A percentile compares a stretch with the other conserved stretches of the same genome.
phyloP scores from a whole-genome alignment of 2,888 invertebrate genomes.

The Oscheius sp. region DNA sequence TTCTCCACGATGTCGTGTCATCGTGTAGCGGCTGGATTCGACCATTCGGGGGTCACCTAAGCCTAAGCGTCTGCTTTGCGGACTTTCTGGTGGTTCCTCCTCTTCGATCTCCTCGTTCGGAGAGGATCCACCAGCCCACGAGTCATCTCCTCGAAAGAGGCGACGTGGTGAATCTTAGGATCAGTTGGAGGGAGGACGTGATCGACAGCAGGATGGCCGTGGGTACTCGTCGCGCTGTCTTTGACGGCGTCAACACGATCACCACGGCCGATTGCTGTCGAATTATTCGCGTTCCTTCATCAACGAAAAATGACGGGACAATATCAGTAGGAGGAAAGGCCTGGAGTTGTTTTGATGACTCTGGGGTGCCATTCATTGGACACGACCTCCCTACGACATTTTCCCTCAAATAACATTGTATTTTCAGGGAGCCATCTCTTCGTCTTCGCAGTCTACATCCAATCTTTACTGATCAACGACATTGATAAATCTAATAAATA shows the following conservation, averaged over 20 bases:
- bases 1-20: conserved; percentile 8
- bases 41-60: conserved; percentile 3
- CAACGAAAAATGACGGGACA: too few relatives aligned
- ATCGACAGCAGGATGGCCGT: background rate
- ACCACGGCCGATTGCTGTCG: background rate
- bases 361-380: background rate
- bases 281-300: background rate
- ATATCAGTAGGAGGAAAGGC: too few relatives aligned
- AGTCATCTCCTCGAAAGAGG: background rate
- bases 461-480: too few relatives aligned
- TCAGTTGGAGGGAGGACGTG: conserved; percentile 10
- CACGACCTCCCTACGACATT: conserved; percentile 2
- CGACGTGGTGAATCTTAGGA: background rate
- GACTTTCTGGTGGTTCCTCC: background rate
- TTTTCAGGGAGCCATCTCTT: background rate
- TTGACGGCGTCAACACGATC: conserved; percentile 4
- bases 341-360: too few relatives aligned
- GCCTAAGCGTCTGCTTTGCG: conserved; percentile 23
- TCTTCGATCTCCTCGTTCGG: background rate
- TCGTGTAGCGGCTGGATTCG: conserved; percentile 7
- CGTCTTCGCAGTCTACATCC: too few relatives aligned
- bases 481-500: too few relatives aligned
- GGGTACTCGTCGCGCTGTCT: conserved; percentile 20
- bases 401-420: background rate
- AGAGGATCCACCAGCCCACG: background rate